Base-by-base conservation (phyloP, 2,113 vertebrate species). In the Ceyx melanurus region DNA sequence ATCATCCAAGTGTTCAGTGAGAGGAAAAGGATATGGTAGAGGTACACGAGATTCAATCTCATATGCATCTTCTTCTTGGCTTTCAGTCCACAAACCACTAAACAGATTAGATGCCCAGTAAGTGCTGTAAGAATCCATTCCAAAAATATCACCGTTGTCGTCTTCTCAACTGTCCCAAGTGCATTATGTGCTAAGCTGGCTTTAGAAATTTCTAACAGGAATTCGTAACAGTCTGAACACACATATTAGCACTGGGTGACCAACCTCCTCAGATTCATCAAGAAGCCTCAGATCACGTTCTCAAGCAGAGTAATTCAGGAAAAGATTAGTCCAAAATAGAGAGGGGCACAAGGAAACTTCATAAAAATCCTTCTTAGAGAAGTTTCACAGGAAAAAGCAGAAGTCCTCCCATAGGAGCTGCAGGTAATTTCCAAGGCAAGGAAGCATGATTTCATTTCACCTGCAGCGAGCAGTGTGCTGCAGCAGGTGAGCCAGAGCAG, bases 1-100 rank as follows among this genome's bases (percentile, higher is more conserved):
- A 91, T 99, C 98, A 31, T 98, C 98, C 96, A 99, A 97, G 58
- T 83, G 92, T 78, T 96, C 96, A 53, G 97, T 94, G 1, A 99
- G 83, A 68, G 98, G 98, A 96, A 99, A 99, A 67, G 99, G 99
- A 89, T 98, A 97, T 18, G 99, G 99, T 67, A 99, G 98, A 64
- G 99, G 99, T 37, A 99, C 97, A 6, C 98, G 98, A 33, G 99
- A 99, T 94, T 99, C 99, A 95, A 99, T 98, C 94, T 99, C 99
- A 4, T 98, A 99, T n/a, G 96, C 95, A 46, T 99, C 98, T 97
- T 98, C 98, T 86, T 99, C 98, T 87, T 98, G 97, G 61, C 97
- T 97, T 70, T 99, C 98, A 96, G 98, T 86, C 98, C 98, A 98
- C 51, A 96, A 88, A 87, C 76, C 95, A 83, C 61, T 97, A 74